Conservation (phyloP, 2,113 vertebrate species). For the Sphyrna mokarran region DNA sequence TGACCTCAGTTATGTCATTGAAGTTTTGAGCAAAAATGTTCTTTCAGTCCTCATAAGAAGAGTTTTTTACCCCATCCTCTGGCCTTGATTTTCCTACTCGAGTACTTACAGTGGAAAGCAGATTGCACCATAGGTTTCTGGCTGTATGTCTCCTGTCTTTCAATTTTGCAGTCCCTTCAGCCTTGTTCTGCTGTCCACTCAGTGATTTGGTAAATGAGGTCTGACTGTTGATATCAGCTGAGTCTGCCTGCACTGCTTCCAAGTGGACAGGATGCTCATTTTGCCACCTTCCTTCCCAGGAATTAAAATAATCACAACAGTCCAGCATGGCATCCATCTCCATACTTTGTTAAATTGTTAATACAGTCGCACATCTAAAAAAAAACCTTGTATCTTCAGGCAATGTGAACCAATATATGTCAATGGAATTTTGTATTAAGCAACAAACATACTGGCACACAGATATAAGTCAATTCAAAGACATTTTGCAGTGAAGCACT, state of each 20-base stretch:
- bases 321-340: background rate
- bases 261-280: background rate
- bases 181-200: background rate
- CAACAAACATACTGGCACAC: background rate
- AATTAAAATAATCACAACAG: background rate
- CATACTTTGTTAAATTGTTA: background rate
- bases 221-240: background rate
- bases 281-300: background rate
- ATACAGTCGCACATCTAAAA: background rate
- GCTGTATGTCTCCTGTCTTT: background rate
- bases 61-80: background rate
- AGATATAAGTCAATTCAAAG: background rate
- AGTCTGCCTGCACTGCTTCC: background rate
- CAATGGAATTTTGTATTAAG: conserved; percentile 9
- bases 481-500: background rate
- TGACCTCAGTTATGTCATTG: background rate
- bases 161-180: background rate
- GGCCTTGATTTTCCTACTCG: background rate
- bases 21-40: no score
- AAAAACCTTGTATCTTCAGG: background rate
- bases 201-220: background rate
- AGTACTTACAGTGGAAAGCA: no score
- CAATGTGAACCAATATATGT: background rate
- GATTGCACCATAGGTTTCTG: no score
- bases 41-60: no score